Conservation (phyloP, 2,888 invertebrate species). For the Atrina japonica region DNA sequence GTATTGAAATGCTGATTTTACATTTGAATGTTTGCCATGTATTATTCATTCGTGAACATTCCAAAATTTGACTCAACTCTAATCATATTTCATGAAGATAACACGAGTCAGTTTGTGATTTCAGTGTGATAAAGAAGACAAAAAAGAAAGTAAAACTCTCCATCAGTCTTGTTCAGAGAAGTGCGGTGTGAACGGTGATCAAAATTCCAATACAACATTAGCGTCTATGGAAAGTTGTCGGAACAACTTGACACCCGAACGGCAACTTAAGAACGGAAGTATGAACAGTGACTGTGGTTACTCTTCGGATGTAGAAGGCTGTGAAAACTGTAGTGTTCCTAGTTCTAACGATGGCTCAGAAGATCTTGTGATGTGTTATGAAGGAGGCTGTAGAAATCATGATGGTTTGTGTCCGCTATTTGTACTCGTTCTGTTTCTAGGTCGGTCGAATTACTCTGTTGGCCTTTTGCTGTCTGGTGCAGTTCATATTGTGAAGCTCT, state of each 20-base stretch:
- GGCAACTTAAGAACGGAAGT: constrained; percentile 45
- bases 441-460: too few relatives aligned
- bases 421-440: too few relatives aligned
- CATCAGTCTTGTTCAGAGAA: constrained; percentile 39
- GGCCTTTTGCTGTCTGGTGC: too few relatives aligned
- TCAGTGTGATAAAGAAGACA: constrained; percentile 58
- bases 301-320: constrained; percentile 88
- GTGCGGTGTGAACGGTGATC: constrained; percentile 54
- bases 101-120: too few relatives aligned
- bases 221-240: constrained; percentile 64
- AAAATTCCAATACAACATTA: constrained; percentile 64
- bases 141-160: constrained; percentile 16
- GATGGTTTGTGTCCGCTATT: constrained; percentile 80
- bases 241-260: not conserved
- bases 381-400: constrained; percentile 90
- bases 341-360: constrained; percentile 95
- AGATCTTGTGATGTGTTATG: constrained; percentile 88
- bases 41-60: too few relatives aligned
- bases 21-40: too few relatives aligned
- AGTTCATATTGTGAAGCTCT: too few relatives aligned
- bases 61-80: too few relatives aligned
- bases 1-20: too few relatives aligned
- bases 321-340: constrained; percentile 89
- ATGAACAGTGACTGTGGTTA: constrained; percentile 90
- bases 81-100: too few relatives aligned